Conservation (phyloP, 92 coral and sea anemone genomes). For the Siderastrea siderea region DNA sequence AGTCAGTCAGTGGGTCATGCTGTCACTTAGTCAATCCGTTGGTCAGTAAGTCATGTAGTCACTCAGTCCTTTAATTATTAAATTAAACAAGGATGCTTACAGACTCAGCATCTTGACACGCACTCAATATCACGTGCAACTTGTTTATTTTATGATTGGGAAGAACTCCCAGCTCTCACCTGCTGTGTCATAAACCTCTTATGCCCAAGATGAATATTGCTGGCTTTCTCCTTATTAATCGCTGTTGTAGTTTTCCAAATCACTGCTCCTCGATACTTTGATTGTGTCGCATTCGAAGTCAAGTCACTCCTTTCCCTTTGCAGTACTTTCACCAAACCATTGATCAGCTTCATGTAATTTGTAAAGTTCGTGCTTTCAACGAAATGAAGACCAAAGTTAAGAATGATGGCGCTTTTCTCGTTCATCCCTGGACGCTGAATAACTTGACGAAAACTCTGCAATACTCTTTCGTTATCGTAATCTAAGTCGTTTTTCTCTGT, state of each 20-base stretch:
- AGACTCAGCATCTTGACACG: too few relatives aligned
- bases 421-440: conserved; percentile 67
- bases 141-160: too few relatives aligned
- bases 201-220: conserved; percentile 42
- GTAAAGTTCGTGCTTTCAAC: conserved; percentile 72
- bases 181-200: conserved; percentile 78
- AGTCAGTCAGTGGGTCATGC: too few relatives aligned
- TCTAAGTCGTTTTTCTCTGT: conserved; percentile 72
- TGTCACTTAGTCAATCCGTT: background rate
- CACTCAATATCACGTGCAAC: too few relatives aligned
- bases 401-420: conserved; percentile 63
- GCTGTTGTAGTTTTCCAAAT: conserved; percentile 91
- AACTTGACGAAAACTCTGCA: conserved; percentile 66
- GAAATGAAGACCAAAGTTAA: conserved; percentile 84
- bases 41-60: background rate
- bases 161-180: conserved; percentile 38
- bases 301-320: conserved; percentile 16
- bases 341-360: conserved; percentile 63
- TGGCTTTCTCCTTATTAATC: conserved; percentile 67
- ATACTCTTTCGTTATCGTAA: conserved; percentile 74
- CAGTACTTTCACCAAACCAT: conserved; percentile 56
- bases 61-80: too few relatives aligned
- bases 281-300: conserved; percentile 7
- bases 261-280: conserved; percentile 44
- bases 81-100: too few relatives aligned